Conservation (phyloP, 1,140 invertebrate species). For the Myzus persicae region DNA sequence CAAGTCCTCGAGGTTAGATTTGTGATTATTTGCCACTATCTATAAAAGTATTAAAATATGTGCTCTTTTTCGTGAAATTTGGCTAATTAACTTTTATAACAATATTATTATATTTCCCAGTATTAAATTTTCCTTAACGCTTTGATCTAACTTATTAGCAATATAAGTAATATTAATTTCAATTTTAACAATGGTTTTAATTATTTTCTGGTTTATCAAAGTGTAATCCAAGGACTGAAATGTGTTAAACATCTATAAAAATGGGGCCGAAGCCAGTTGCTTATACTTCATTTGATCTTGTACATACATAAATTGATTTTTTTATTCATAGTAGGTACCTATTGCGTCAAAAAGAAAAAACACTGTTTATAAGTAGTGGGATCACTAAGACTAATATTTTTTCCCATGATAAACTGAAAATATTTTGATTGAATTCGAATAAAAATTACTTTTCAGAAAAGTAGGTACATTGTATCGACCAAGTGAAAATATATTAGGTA, state of each 20-base stretch:
- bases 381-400: neutral
- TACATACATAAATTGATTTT: neutral
- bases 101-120: neutral
- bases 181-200: neutral
- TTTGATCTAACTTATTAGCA: neutral
- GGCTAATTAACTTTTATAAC: neutral
- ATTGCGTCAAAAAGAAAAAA: neutral
- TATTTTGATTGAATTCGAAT: neutral
- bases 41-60: neutral
- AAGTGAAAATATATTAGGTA: neutral
- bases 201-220: neutral
- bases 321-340: neutral
- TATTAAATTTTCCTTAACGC: neutral
- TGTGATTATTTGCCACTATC: neutral
- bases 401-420: neutral
- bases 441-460: neutral
- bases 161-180: neutral
- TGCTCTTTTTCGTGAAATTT: neutral
- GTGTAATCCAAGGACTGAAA: neutral
- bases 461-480: neutral
- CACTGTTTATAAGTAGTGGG: neutral
- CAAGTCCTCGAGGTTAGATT: slow-evolving; percentile 34
- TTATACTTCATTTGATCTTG: neutral
- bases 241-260: neutral
- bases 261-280: neutral